Base-by-base conservation (phyloP, 2,113 vertebrate genomes). In the Percopsis transmontana region DNA sequence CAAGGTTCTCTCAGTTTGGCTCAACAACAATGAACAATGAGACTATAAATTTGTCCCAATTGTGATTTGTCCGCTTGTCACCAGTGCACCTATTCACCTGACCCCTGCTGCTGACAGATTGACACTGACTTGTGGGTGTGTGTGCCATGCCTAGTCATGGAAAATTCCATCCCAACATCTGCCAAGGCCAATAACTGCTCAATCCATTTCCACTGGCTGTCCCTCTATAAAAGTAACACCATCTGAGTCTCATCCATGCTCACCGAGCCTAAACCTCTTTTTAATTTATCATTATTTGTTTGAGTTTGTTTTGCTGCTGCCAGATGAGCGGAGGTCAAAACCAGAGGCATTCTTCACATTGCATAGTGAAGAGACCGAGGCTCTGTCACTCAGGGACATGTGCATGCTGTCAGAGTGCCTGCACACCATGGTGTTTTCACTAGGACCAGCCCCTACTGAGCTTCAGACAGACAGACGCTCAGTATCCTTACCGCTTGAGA, bases 401-500 rank as follows among this genome's bases (percentile, higher is more conserved):
- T 21, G 58, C 14, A 33, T 58, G 20, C 33, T 51, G 41, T 38
- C 7, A 10, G 40, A 58, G 47, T 54, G 38, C 19, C 15, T 41
- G 33, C 7, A 24, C 39, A 38, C 54, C 20, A 24, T 23, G 23
- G 2, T 54, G 20, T 12, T 23, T 13, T 1, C 52, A 15, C 52
- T 23, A 11, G 23, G 14, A 47, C 7, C 13, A 1, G 52, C 18
- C 47, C 54, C 8, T 54, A 53, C 41, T 67, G 27, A 4, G 12
- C 0, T 55, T n/a, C 4, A 27, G 24, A 40, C 57, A 39, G 8
- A 58, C 62, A 40, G 19, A 42, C 44, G 2, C 19, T 10, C 7
- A 21, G 18, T 9, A 45, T 80, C 85, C 92, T 91, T 88, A 93
- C 92, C 48, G 92, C 92, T 85, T 93, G 92, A 66, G 92, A 93